A percentile compares a stretch with the other conserved stretches of the same genome.
These are phyloP conservation scores for Leptobrachium leishanense DNA, from an alignment of 2,113 vertebrate species.

Conservation along the genomic window DNA sequence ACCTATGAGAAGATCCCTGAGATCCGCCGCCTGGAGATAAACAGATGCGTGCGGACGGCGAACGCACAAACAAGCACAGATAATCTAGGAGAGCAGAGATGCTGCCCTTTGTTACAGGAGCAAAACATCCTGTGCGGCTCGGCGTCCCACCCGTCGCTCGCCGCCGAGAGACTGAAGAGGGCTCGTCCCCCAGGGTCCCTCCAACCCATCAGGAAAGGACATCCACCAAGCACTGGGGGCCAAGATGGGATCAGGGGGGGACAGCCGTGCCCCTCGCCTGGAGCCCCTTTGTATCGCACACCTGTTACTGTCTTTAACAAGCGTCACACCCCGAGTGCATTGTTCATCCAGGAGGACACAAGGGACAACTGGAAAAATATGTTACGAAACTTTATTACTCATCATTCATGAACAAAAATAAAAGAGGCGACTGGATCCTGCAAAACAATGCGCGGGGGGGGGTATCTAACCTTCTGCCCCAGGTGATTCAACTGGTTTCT, in stretches of 20 bases:
- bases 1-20: neutral
- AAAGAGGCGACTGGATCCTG: too few species aligned
- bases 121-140: conserved; percentile 32
- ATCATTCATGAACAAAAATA: too few species aligned
- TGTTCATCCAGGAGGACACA: neutral
- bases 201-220: neutral
- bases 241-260: too few species aligned
- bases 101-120: conserved; percentile 1
- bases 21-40: neutral
- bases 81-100: conserved; percentile 5
- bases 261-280: too few species aligned
- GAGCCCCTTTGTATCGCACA: neutral
- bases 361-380: too few species aligned
- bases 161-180: conserved; percentile 20
- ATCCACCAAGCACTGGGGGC: too few species aligned
- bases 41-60: neutral
- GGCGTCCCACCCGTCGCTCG: conserved; percentile 11
- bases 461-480: too few species aligned
- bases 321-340: neutral
- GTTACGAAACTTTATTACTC: too few species aligned
- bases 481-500: too few species aligned
- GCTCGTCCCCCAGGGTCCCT: conserved; percentile 6
- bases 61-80: conserved; percentile 22
- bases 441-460: too few species aligned
- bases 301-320: neutral